Conservation (phyloP, 2,113 vertebrate genomes). For the Trichechus manatus region DNA sequence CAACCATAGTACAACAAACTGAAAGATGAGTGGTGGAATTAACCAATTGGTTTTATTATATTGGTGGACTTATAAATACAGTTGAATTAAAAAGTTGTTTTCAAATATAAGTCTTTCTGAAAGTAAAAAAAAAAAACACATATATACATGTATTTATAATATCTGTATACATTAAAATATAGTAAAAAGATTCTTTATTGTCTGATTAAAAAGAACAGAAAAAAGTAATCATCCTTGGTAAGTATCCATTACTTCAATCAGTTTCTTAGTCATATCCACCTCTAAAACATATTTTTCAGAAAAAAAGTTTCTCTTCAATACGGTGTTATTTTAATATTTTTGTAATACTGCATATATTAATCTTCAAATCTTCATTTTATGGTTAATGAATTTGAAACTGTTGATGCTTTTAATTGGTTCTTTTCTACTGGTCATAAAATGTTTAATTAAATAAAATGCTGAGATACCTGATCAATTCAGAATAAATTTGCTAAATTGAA, state of each 20-base stretch:
- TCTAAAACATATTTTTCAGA: neutral
- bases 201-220: neutral
- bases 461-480: neutral
- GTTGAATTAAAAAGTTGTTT: neutral
- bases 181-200: neutral
- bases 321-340: neutral
- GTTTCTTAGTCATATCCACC: neutral
- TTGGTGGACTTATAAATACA: neutral
- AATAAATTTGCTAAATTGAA: neutral
- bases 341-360: neutral
- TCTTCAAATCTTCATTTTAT: neutral
- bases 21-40: too few relatives aligned
- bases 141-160: neutral
- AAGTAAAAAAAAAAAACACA: neutral
- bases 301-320: neutral
- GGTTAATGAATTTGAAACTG: neutral
- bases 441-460: constrained; percentile 32
- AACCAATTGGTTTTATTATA: neutral
- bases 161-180: neutral
- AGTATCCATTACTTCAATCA: neutral
- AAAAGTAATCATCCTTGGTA: neutral
- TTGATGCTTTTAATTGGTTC: neutral
- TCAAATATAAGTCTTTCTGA: neutral
- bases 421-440: neutral
- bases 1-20: too few relatives aligned